Base-by-base conservation (phyloP, 2,888 invertebrate species). In the Trichopoda pennipes region DNA sequence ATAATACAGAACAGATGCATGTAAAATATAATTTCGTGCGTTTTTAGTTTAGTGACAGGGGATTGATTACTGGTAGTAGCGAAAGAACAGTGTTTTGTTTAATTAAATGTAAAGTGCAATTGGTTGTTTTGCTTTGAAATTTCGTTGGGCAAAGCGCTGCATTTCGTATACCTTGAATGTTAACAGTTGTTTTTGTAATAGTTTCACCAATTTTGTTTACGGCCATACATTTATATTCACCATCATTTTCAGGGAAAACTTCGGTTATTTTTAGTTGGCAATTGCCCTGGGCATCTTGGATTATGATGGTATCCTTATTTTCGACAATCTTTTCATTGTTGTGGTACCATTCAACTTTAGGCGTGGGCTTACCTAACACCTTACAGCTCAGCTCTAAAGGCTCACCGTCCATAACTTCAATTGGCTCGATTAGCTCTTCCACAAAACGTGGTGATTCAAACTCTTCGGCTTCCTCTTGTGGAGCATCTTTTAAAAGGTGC, bases 171-270 rank as follows among this genome's bases (percentile, higher is more conserved):
- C 96, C 95, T 94, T 97, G 97, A 86, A 97, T 95, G 87, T 94
- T 92, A 82, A 97, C 93, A 85, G 94, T 93, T 88, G 96, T 93
- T 89, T 94, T 94, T 88, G 95, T 96, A 89, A 94, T 93, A 87
- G 94, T 95, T 93, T 94, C 94, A 86, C 99, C 99, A 87, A 95
- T 93, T 87, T 94, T 93, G 92, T 98, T 98, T 69, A 93, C 92
- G 64, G 97, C 98, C 87, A 93, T 93, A 90, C 97, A 97, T 80
- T 94, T 94, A 90, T 98, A 98, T 89, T 93, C 94, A 79, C 98
- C 98, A 87, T 95, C 94, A 92, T 97, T 96, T 93, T 98, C 98
- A 16, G 96, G 96, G 88, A 96, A 96, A 68, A 96, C 97, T 93
- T 97, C 97, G 84, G 94, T 93, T 86, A 98, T 96, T 84, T 94